Evolutionary conservation across 1,140 invertebrate species (phyloP), one percentile per base, ranked within the genome.

Genomic region (Leptinotarsa defecta): DNA sequence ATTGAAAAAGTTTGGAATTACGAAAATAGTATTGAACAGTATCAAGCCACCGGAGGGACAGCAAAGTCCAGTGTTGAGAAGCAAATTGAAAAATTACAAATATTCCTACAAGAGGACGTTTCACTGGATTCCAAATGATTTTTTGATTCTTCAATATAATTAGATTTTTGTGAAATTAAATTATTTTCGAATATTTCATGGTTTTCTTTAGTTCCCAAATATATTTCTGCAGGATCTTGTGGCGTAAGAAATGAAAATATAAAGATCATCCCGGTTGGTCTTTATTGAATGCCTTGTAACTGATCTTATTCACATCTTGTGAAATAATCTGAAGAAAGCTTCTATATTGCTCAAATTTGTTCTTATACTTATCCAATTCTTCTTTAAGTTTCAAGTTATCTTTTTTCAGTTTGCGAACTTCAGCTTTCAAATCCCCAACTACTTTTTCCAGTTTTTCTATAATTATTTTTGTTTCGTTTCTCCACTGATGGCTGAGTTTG

Each of bases 11-110:
- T 91, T 22, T 91, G 89, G 86, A 87, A 89, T 48, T 90, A 89
- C 82, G 87, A 88, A 79, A 84, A 84, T 4, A 90, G 89, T 73
- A 88, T 91, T 27, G 89, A 91, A 80, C 89, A 91, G 76, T 90
- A 90, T 79, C 85, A 86, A 69, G 85, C 85, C 17, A 77, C 81
- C 1, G 90, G 89, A 13, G 89, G 90, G 17, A 91, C 89, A 5
- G 84, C 86, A 15, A 85, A 80, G 71, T 78, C 62, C 17, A 85
- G 83, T 75, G 81, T 86, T 24, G 48, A 80, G 27, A 74, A 80
- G 61, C 83, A 84, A 80, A 82, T 84, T 70, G 52, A 78, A 43
- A n/a, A 74, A 48, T 73, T 83, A 13, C 64, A 80, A 48, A 65
- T 27, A 1, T 83, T 80, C 79, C 49, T 79, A 48, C 34, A 11